A percentile compares a stretch with the other conserved stretches of the same genome.
phyloP scores from a whole-genome alignment of 2,113 vertebrate genomes.

The Prinia subflava region DNA sequence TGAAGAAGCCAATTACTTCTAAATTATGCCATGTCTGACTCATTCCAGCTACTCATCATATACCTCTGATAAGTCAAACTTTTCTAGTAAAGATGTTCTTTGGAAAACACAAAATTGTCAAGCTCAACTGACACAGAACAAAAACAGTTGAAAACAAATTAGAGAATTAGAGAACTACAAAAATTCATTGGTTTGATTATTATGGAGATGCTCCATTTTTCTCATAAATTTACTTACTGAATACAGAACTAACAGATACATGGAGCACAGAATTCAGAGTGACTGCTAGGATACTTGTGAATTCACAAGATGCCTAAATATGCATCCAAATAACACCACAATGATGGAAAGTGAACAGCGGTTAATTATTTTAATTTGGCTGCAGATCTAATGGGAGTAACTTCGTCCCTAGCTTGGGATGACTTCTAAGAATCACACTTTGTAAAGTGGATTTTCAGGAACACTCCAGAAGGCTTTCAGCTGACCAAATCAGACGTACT shows the following conservation, averaged over 20 bases:
- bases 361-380: background rate
- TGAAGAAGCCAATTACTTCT: background rate
- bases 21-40: background rate
- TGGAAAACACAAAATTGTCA: background rate
- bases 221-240: background rate
- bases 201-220: background rate
- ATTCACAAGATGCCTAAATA: background rate
- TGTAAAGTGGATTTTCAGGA: background rate
- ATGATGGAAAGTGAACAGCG: background rate
- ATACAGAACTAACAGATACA: background rate
- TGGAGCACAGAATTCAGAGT: background rate
- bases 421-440: background rate
- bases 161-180: background rate
- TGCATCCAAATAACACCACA: background rate
- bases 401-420: background rate
- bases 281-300: background rate
- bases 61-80: background rate
- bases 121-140: background rate
- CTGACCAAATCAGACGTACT: background rate
- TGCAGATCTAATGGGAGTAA: background rate
- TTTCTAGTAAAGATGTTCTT: background rate
- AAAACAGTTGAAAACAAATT: background rate
- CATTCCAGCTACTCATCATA: background rate
- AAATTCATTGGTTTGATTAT: background rate
- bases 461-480: background rate